A percentile compares a stretch with the other conserved stretches of the same genome.
Evolutionary conservation across 2,797 vertebrate genomes (phyloP).

Genomic region (Catamblyrhynchus diadema): DNA sequence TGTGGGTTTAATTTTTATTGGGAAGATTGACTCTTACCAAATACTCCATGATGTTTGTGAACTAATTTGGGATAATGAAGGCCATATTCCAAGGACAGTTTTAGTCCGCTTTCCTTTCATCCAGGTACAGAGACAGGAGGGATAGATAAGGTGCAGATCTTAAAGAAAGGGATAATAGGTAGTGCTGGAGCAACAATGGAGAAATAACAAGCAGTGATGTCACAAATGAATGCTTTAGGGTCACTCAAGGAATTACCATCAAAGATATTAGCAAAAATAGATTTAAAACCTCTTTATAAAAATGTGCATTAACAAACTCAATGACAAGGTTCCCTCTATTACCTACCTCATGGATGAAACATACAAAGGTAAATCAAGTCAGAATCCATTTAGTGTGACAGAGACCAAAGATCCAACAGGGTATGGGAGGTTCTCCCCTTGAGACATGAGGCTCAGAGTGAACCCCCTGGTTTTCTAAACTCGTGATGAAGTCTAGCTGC

Average conservation of each 20-base stretch:
- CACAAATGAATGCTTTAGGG: not conserved
- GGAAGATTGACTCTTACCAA: not conserved
- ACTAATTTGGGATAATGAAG: not conserved
- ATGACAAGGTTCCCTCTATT: not conserved
- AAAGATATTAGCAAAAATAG: not conserved
- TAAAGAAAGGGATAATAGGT: not conserved
- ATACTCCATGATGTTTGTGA: not conserved
- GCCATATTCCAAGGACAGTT: not conserved
- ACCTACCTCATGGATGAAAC: not conserved
- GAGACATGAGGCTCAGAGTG: not conserved
- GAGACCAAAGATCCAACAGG: not conserved
- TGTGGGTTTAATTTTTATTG: not conserved
- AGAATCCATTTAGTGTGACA: not conserved
- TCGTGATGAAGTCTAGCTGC: not conserved
- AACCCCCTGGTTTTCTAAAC: not conserved
- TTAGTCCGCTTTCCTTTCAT: not conserved
- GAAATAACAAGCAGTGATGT: not conserved
- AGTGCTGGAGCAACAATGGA: not conserved
- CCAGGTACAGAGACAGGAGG: rapidly evolving
- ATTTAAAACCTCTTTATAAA: not conserved
- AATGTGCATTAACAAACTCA: not conserved
- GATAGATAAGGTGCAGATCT: not conserved
- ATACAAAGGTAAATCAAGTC: not conserved
- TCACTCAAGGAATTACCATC: not conserved
- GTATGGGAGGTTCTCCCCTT: not conserved